phyloP scores from a whole-genome alignment of 1,140 invertebrate genomes.

The Brachionus asplanchnoidis region DNA sequence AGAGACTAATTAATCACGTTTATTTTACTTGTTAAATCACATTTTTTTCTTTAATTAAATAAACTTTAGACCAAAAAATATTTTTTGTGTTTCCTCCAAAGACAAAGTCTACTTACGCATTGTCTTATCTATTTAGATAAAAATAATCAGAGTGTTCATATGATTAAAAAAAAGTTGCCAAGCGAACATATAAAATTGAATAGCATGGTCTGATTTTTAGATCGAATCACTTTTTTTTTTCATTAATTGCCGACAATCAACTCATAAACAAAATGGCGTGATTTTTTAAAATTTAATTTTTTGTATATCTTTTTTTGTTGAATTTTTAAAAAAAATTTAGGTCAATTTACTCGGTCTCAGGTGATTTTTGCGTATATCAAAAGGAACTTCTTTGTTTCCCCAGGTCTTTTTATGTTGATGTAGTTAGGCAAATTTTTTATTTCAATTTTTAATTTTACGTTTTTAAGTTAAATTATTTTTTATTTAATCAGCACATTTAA shows the following conservation, averaged over 20 bases:
- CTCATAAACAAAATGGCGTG: background rate
- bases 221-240: background rate
- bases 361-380: background rate
- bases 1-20: conserved; percentile 10
- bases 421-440: background rate
- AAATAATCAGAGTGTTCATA: background rate
- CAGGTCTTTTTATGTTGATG: background rate
- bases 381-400: background rate
- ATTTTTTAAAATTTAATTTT: background rate
- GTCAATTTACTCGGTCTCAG: background rate
- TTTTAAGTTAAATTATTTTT: background rate
- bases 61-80: background rate
- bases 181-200: background rate
- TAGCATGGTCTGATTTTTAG: background rate
- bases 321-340: background rate
- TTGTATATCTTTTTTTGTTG: background rate
- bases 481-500: background rate
- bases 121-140: background rate
- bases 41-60: background rate
- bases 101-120: background rate
- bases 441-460: background rate
- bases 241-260: background rate
- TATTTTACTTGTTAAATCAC: background rate
- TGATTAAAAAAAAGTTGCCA: background rate
- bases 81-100: background rate